phyloP scores from a whole-genome alignment of 92 coral and sea anemone genomes.

The Diadumene lineata region DNA sequence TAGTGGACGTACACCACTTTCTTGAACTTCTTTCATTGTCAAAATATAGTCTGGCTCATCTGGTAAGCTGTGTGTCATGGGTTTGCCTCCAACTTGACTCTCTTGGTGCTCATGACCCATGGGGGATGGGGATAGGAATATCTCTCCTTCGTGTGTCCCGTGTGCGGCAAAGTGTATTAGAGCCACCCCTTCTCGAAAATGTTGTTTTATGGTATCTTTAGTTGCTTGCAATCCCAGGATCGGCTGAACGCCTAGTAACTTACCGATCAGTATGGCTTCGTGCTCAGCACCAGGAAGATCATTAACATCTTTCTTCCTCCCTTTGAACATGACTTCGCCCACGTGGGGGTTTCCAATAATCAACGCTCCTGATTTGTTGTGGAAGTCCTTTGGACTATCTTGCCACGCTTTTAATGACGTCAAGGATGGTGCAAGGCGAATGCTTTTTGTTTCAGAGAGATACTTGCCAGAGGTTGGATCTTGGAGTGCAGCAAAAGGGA shows the following conservation, averaged over 20 bases:
- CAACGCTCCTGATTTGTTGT: background rate
- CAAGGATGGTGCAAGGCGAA: constrained; percentile 7
- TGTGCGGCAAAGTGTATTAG: constrained; percentile 10
- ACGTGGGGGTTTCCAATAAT: constrained; percentile 2
- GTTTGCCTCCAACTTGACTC: background rate
- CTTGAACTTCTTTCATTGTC: constrained; percentile 22
- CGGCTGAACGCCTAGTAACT: background rate
- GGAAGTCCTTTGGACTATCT: background rate
- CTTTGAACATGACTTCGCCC: constrained; percentile 2
- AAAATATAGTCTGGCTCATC: constrained; percentile 27
- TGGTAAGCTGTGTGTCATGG: background rate
- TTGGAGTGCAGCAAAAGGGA: constrained; percentile 26
- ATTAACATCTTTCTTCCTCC: background rate
- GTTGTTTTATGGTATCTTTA: background rate
- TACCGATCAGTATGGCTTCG: background rate
- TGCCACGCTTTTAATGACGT: background rate
- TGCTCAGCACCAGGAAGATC: background rate
- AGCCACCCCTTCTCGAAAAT: background rate
- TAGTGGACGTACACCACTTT: constrained; percentile 4
- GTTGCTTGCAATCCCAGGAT: background rate
- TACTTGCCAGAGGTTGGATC: background rate
- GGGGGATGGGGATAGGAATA: constrained; percentile 10
- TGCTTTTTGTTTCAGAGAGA: constrained; percentile 8
- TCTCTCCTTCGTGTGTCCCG: background rate
- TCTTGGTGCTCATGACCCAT: background rate